These are phyloP conservation scores for Neolamprologus multifasciatus DNA, from an alignment of 2,797 vertebrate genomes.

Conservation along the genomic window DNA sequence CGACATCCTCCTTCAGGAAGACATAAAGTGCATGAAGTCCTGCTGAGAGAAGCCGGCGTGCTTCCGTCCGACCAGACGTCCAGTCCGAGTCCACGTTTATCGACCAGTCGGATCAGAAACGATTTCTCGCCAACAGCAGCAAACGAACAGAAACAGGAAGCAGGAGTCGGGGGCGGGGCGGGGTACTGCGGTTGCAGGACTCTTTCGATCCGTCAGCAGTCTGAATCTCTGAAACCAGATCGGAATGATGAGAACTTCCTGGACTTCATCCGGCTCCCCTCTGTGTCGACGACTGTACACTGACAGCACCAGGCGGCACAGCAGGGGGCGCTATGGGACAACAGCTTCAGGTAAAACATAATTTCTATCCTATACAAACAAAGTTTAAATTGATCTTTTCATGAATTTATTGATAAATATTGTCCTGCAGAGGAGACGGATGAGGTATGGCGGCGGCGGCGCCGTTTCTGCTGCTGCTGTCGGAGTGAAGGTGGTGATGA, in stretches of 20 bases:
- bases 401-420: background rate
- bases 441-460: background rate
- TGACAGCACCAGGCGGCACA: background rate
- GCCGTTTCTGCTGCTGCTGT: background rate
- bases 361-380: background rate
- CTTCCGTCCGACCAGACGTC: background rate
- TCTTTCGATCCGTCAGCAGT: background rate
- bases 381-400: background rate
- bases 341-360: background rate
- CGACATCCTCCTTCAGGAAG: background rate
- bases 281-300: background rate
- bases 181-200: background rate
- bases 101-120: background rate
- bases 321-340: background rate
- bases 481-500: background rate
- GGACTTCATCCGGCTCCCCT: background rate
- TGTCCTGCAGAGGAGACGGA: background rate
- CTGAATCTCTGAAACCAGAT: background rate
- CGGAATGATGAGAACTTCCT: background rate
- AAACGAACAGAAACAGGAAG: background rate
- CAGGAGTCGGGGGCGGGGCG: background rate
- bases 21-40: slow-evolving; percentile 26
- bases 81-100: background rate
- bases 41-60: background rate
- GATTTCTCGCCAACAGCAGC: background rate